Percentiles rank a stretch among this genome's conserved stretches.
Conservation (phyloP, 2,888 invertebrate genomes). For the Diplolepis rosae region DNA sequence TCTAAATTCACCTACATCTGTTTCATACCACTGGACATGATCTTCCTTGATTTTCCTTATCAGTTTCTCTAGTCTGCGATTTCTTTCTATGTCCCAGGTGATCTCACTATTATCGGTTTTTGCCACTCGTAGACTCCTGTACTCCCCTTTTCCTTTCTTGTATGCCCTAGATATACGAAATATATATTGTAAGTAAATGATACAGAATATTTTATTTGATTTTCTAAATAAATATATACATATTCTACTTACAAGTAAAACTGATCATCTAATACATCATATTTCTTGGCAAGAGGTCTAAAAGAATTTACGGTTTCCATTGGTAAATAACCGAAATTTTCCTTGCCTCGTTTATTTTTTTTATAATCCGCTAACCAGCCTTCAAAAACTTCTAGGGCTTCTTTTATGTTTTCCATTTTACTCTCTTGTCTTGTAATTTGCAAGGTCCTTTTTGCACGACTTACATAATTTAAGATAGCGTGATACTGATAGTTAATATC, state of each 20-base stretch:
- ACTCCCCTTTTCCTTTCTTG: conserved; percentile 79
- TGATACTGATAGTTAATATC: conserved; percentile 80
- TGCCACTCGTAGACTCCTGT: conserved; percentile 82
- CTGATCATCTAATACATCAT: conserved; percentile 73
- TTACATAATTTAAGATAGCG: conserved; percentile 78
- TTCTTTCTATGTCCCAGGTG: conserved; percentile 87
- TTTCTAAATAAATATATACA: background rate
- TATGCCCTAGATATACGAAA: conserved; percentile 75
- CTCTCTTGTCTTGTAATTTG: conserved; percentile 83
- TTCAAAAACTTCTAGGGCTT: conserved; percentile 82
- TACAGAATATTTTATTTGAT: background rate
- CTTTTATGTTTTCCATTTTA: conserved; percentile 81
- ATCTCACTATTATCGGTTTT: conserved; percentile 74
- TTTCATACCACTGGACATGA: conserved; percentile 78
- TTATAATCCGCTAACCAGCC: conserved; percentile 84
- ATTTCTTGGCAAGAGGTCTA: conserved; percentile 75
- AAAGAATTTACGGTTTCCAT: conserved; percentile 78
- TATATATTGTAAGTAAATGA: background rate
- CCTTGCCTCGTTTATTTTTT: conserved; percentile 79
- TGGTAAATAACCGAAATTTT: conserved; percentile 82
- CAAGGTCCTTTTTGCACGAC: conserved; percentile 76
- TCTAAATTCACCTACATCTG: conserved; percentile 61
- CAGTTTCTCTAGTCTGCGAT: conserved; percentile 78
- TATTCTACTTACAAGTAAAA: conserved; percentile 54
- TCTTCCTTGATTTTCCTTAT: conserved; percentile 77